Conservation (phyloP, 2,888 invertebrate species). For the Euproctis similis region DNA sequence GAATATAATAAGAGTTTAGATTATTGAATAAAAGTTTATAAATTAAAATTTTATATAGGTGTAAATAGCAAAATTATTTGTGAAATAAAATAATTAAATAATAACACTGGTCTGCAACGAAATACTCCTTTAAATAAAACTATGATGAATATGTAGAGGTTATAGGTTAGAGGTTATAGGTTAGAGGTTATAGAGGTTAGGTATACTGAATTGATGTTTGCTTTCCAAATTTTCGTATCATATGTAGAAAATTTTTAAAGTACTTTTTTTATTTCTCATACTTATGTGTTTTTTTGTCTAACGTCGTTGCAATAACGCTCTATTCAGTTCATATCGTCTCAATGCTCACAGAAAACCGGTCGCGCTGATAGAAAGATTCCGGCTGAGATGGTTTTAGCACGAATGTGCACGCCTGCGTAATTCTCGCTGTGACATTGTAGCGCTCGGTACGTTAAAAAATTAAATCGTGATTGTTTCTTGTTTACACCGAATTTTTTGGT, state of each 20-base stretch:
- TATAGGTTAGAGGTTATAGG: neutral
- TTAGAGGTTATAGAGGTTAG: neutral
- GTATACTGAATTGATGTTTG: neutral
- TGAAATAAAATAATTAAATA: no score
- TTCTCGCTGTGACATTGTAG: constrained; percentile 6
- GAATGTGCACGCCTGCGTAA: constrained; percentile 1
- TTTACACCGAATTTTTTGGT: constrained; percentile 6
- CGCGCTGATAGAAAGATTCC: neutral
- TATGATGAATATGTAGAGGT: no score
- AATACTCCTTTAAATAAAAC: constrained; percentile 7
- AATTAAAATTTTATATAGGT: no score
- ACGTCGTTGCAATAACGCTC: neutral
- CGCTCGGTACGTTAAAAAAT: constrained; percentile 8
- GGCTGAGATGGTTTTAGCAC: neutral
- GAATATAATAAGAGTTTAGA: no score
- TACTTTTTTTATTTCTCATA: no score
- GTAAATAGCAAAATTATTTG: no score
- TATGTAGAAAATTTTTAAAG: neutral
- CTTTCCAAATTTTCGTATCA: neutral
- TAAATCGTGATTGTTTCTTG: constrained; percentile 8
- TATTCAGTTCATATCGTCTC: no score
- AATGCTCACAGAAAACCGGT: neutral
- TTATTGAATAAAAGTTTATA: no score
- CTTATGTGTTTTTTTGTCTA: neutral
- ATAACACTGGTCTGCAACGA: constrained; percentile 2